Base-by-base conservation (phyloP, 1,140 invertebrate genomes). In the Drosophila neocordata region DNA sequence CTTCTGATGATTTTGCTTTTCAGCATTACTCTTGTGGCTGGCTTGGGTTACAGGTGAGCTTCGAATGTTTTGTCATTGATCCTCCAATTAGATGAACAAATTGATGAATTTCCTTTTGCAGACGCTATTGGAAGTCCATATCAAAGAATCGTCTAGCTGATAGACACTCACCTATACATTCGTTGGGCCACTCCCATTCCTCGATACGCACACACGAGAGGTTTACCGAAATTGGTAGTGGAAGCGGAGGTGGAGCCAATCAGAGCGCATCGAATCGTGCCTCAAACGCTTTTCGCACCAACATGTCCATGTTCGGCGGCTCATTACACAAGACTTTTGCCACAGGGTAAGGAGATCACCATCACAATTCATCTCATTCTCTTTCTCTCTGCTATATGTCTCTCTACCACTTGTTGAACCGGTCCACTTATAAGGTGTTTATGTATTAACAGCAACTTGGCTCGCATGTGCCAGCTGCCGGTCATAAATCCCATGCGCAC, bases 81-180 rank as follows among this genome's bases (percentile, higher is more conserved):
- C 62, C 35, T 41, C 22, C 24, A 57, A 38, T 52, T 61, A 48
- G 38, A 55, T 18, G 34, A 60, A 59, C 41, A 53, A 53, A 53
- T 53, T 53, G 20, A 4, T 24, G 22, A 27, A 27, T 9, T n/a
- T 62, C 37, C n/a, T 31, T 22, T 68, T 27, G 4, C 68, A 94
- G 94, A 68, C 93, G 94, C 48, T 96, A 96, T 84, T 95, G 95
- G 95, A 92, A 93, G 12, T 93, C 95, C 3, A 93, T 95, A 65
- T 93, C 93, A 12, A 96, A 96, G 90, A 96, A 96, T 77, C 92
- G 94, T 20, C 77, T 93, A 20, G 94, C 93, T 1, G 94, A 95
- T 64, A 92, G 93, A 4, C 74, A 88, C 61, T 92, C 91, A 52
- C 90, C 91, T 4, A 82, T 92, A 12, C 87, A 90, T 57, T 92